Evolutionary conservation across 2,113 vertebrate genomes (phyloP), one percentile per base, ranked within the genome.

Genomic region (Varanus komodoensis): DNA sequence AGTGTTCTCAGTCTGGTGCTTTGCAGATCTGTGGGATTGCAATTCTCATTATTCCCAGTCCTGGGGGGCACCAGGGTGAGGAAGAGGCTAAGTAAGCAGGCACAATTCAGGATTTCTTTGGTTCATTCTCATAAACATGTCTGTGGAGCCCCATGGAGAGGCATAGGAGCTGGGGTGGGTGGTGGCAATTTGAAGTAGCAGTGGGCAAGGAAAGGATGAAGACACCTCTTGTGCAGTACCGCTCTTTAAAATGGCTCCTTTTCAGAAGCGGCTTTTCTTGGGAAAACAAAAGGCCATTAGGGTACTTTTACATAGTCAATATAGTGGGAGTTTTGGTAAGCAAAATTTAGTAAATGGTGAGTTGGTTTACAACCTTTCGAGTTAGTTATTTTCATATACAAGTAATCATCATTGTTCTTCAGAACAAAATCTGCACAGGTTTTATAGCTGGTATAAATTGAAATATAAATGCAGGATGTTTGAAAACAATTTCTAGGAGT

Each of bases 401-500:
- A 69, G 38, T 21, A 48, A 69, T 80, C 44, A 23, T 19, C 19
- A 50, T 79, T n/a, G 80, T 80, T 87, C 38, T 79, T 87, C 38
- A 57, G 25, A 50, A 44, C 38, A 32, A 57, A 23, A 73, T 80
- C 67, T 34, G 81, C 7, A 29, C 23, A 52, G 14, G 14, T 52
- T 69, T 85, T 17, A 19, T 32, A 32, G 64, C 64, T 61, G 84
- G 64, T 57, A 17, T 44, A 86, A 85, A 84, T 85, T 67, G 64
- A 85, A 50, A 77, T 68, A 29, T 34, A 68, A 79, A 80, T 89
- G 50, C n/a, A 71, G 69, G 85, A 79, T 69, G n/a, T 79, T 79
- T 79, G 82, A 79, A 89, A 38, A 73, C 38, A 52, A 21, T 68
- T 89, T 78, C 12, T 29, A 68, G 68, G 19, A 69, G 48, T 85